phyloP scores from a whole-genome alignment of 2,797 vertebrate species.

The Oreochromis mossambicus region DNA sequence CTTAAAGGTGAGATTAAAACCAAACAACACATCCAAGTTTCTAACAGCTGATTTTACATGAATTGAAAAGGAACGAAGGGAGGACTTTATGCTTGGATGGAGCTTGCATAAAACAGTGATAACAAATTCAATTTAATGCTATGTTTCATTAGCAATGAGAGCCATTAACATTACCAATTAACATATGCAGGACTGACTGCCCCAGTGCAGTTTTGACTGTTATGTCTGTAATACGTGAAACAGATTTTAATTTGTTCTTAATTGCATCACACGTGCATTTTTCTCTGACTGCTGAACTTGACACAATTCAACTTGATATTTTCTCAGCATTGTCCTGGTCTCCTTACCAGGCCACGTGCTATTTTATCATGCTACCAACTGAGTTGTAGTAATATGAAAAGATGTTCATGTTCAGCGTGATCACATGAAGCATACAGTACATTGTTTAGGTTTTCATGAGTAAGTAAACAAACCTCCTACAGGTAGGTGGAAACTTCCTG shows the following conservation, averaged over 20 bases:
- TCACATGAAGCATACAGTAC: not conserved
- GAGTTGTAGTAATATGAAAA: not conserved
- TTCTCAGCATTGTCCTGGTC: not conserved
- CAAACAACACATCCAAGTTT: not conserved
- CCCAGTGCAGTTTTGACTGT: not conserved
- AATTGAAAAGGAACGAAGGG: not conserved
- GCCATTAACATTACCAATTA: not conserved
- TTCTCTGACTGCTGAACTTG: not conserved
- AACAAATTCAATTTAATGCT: not conserved
- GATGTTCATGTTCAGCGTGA: not conserved
- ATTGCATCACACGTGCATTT: not conserved
- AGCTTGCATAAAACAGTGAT: not conserved
- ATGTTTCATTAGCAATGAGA: not conserved
- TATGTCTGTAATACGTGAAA: not conserved
- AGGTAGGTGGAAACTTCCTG: not conserved
- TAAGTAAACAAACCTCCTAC: not conserved
- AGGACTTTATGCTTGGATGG: not conserved
- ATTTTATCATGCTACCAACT: not conserved
- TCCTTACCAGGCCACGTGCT: not conserved
- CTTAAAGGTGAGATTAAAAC: not conserved
- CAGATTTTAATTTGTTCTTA: not conserved
- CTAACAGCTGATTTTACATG: not conserved
- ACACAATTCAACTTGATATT: not conserved
- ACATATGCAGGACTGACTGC: not conserved
- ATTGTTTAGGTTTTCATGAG: not conserved